Base-by-base conservation (phyloP, 2,797 vertebrate species). In the Spinibarbus caldwelli region DNA sequence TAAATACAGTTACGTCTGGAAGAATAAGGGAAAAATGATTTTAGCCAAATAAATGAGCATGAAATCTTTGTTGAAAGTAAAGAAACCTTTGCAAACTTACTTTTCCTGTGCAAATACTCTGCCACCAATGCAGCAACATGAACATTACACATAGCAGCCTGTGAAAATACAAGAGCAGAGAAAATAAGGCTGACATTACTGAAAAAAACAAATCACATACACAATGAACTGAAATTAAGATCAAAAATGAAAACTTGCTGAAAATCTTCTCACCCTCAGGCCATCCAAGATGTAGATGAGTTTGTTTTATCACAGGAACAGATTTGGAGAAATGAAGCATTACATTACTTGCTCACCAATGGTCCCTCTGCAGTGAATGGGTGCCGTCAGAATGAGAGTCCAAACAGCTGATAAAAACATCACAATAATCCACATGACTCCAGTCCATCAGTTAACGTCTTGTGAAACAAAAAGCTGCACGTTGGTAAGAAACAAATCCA, bases 81-180 rank as follows among this genome's bases (percentile, higher is more conserved):
- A 67, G 19, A 23, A 78, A 75, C 34, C 3, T 71, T 59, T 62
- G 82, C 26, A 86, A 86, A 87, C 98, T 97, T 97, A 99, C 98
- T 99, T 95, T 97, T 99, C 86, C 97, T 95, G 94, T 97, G 92
- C 81, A 99, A 95, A 92, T 99, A 99, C 90, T 99, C 98, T 2
- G 98, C 97, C 81, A 99, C 96, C 1, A 99, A 93, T 0, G 98
- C 97, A 64, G 97, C 97, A 38, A 98, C 95, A 0, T 99, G 98
- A 83, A 99, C 93, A 0, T 97, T 97, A 88, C 98, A 99, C 98
- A 99, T 99, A 38, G 97, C 98, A 76, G 97, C 97, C 98, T 99
- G 93, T 26, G 90, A 85, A 91, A 89, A 95, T 57, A 89, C 88
- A 23, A 17, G 36, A 80, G 7, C 52, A 29, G 82, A 59, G 0